Conservation (phyloP, 1,140 invertebrate genomes). For the Tetragonula clypearis region DNA sequence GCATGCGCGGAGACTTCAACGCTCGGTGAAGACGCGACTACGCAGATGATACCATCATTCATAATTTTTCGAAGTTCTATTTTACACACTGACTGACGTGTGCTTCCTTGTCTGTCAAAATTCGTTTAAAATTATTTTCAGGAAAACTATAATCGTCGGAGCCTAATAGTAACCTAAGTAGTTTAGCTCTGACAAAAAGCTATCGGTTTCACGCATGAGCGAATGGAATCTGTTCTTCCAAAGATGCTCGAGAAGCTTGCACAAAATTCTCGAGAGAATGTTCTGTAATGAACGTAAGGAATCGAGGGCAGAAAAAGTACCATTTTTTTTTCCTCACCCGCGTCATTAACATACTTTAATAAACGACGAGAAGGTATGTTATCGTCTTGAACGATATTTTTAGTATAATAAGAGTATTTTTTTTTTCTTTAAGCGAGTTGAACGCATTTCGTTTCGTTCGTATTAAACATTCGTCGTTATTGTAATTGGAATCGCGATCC, state of each 20-base stretch:
- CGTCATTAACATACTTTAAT: background rate
- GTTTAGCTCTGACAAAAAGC: background rate
- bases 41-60: too few relatives aligned
- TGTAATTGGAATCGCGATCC: background rate
- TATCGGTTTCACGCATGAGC: background rate
- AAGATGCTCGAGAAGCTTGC: background rate
- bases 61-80: too few relatives aligned
- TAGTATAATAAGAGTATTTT: background rate
- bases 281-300: background rate
- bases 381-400: background rate
- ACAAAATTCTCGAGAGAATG: background rate
- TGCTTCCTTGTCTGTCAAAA: too few relatives aligned
- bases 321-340: conserved; percentile 3
- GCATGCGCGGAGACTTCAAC: background rate
- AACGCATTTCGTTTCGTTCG: background rate
- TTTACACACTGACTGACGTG: too few relatives aligned
- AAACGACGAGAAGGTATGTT: background rate
- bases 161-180: background rate
- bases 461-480: background rate
- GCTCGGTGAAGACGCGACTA: too few relatives aligned
- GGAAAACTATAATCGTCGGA: too few relatives aligned
- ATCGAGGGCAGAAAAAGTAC: background rate
- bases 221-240: background rate
- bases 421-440: background rate
- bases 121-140: too few relatives aligned